phyloP scores from a whole-genome alignment of 2,797 vertebrate species.

The Tadarida brasiliensis region DNA sequence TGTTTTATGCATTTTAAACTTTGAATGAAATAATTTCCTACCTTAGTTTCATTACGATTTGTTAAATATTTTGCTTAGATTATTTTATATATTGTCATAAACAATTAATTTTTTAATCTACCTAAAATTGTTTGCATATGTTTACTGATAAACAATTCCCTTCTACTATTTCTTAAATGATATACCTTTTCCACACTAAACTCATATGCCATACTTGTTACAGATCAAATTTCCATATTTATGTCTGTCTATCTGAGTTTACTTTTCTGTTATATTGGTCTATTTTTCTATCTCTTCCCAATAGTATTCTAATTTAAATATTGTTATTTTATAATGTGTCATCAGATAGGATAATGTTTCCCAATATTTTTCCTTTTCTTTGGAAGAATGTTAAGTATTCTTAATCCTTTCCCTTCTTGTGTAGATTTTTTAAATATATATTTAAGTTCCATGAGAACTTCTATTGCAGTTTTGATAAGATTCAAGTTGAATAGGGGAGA shows the following conservation, averaged over 20 bases:
- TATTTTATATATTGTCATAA: background rate
- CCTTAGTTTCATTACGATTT: background rate
- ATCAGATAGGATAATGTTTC: background rate
- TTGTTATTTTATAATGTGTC: background rate
- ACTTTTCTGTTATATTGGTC: background rate
- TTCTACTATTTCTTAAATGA: background rate
- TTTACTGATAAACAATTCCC: background rate
- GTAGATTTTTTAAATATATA: background rate
- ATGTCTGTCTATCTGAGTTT: background rate
- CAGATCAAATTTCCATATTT: background rate
- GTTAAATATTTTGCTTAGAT: background rate
- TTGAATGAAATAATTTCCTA: background rate
- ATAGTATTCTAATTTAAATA: background rate
- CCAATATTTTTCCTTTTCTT: background rate
- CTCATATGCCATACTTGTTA: background rate
- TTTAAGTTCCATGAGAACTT: background rate
- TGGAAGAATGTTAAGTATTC: background rate
- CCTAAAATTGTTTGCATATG: background rate
- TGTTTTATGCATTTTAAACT: background rate
- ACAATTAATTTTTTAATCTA: background rate
- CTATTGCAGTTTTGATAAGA: background rate
- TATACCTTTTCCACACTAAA: background rate
- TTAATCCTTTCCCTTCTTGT: background rate
- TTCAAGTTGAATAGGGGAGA: background rate
- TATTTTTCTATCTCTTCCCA: background rate